phyloP scores from a whole-genome alignment of 2,113 vertebrate genomes.

The Anhinga rufa region DNA sequence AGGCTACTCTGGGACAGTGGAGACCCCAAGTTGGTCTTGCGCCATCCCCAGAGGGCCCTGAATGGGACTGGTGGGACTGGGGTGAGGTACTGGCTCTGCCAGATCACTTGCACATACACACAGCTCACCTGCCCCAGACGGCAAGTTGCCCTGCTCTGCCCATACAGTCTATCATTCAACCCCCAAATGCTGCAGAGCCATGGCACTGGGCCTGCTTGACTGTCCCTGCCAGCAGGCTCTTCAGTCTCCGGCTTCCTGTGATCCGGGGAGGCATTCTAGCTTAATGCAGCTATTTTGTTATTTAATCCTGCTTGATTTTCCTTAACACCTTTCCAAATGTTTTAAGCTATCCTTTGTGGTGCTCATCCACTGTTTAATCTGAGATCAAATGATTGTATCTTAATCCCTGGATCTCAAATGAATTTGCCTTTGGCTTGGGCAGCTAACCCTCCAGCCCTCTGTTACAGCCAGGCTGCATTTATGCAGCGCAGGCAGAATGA shows the following conservation, averaged over 20 bases:
- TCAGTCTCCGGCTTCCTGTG: background rate
- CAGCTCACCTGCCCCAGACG: background rate
- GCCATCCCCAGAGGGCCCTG: background rate
- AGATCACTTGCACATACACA: background rate
- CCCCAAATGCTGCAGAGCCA: background rate
- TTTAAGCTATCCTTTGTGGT: constrained; percentile 44
- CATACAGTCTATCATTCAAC: background rate
- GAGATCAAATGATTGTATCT: constrained; percentile 13
- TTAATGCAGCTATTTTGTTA: constrained; percentile 26
- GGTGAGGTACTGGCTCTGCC: background rate
- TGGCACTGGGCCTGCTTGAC: fast-evolving
- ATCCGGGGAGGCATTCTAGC: background rate
- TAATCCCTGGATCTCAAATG: constrained; percentile 11
- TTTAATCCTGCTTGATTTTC: constrained; percentile 20
- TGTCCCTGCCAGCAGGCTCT: background rate
- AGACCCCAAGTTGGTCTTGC: background rate
- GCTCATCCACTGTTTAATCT: constrained; percentile 10
- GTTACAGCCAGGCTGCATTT: background rate
- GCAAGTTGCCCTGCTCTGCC: background rate
- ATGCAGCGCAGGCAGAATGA: background rate
- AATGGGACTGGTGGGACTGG: background rate
- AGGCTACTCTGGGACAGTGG: background rate
- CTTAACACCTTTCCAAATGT: constrained; percentile 40
- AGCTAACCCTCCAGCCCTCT: background rate
- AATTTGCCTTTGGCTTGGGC: background rate